Conservation (phyloP, 2,797 vertebrate genomes). For the Notolepis coatsorum region DNA sequence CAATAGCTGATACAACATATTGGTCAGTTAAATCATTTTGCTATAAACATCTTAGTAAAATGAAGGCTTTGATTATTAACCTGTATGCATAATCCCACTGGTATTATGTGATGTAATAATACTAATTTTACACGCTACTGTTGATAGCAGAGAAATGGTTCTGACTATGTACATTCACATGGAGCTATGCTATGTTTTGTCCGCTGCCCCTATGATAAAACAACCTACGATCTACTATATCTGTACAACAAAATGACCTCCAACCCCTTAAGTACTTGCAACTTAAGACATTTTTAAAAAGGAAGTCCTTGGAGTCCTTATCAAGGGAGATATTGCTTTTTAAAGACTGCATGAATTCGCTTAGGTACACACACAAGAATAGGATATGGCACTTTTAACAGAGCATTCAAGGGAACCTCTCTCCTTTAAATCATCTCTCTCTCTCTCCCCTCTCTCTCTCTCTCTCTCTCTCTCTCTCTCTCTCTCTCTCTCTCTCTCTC, state of each 20-base stretch:
- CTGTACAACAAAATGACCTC: conserved; percentile 70
- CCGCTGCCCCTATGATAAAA: conserved; percentile 60
- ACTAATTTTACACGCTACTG: conserved; percentile 70
- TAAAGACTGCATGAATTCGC: conserved; percentile 78
- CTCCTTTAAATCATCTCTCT: conserved; percentile 44
- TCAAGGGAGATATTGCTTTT: conserved; percentile 81
- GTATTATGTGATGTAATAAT: conserved; percentile 59
- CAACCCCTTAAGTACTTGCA: conserved; percentile 66
- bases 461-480: not conserved
- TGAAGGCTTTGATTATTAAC: conserved; percentile 59
- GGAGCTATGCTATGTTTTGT: conserved; percentile 57
- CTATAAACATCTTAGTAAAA: conserved; percentile 73
- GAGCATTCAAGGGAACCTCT: conserved; percentile 66
- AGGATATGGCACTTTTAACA: conserved; percentile 82
- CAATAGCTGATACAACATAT: conserved; percentile 62
- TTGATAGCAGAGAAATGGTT: conserved; percentile 63
- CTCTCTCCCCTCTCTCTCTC: conserved; percentile 45
- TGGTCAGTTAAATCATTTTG: conserved; percentile 72
- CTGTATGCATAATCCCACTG: conserved; percentile 64
- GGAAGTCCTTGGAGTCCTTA: conserved; percentile 66
- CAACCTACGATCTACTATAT: conserved; percentile 53
- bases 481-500: not conserved
- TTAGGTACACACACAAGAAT: conserved; percentile 66
- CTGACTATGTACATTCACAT: conserved; percentile 74
- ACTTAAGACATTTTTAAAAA: conserved; percentile 52